These are phyloP conservation scores for Oriolus oriolus DNA, from an alignment of 2,113 vertebrate species.

Conservation along the genomic window DNA sequence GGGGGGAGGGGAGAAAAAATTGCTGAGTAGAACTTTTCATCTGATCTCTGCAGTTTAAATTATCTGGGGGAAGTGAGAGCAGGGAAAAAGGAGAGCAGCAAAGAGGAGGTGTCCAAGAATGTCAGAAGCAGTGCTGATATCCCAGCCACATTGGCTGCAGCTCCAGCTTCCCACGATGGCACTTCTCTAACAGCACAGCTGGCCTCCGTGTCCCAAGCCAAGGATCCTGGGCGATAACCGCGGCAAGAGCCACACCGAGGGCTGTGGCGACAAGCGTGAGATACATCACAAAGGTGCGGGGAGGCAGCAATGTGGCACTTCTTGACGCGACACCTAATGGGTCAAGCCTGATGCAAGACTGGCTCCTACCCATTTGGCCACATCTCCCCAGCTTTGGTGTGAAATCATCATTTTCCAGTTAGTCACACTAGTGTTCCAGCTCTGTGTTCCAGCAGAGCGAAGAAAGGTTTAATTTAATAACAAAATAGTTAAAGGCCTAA, in stretches of 20 bases:
- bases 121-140: background rate
- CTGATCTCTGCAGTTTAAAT: background rate
- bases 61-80: background rate
- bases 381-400: background rate
- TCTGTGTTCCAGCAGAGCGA: background rate
- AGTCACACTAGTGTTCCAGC: background rate
- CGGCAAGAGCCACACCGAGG: rapidly evolving
- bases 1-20: background rate
- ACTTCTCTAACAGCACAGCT: conserved; percentile 1
- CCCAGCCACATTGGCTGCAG: background rate
- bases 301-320: background rate
- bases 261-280: background rate
- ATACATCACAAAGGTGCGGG: background rate
- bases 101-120: background rate
- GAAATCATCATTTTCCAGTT: background rate
- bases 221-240: background rate
- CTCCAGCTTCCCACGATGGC: conserved; percentile 8
- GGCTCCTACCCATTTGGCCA: background rate
- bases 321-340: background rate
- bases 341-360: background rate
- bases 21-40: background rate
- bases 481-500: background rate
- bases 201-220: background rate
- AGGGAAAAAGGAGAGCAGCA: background rate
- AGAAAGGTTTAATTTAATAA: background rate